Conservation (phyloP, 1,140 invertebrate species). For the Vanessa tameamea region DNA sequence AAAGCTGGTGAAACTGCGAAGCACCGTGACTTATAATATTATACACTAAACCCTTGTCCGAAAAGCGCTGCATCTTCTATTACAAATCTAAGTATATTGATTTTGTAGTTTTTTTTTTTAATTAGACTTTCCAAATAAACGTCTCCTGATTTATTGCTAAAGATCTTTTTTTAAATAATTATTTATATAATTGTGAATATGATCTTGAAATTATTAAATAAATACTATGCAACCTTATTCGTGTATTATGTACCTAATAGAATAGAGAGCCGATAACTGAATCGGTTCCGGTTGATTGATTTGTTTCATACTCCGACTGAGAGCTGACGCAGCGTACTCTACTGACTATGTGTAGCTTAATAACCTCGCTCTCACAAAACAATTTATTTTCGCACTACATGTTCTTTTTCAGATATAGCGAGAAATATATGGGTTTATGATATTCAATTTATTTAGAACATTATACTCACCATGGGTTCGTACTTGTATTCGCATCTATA, state of each 20-base stretch:
- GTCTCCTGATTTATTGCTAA: too few species aligned
- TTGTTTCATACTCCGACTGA: conserved; percentile 29
- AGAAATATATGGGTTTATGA: not conserved
- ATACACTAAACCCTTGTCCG: too few species aligned
- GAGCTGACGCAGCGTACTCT: conserved; percentile 26
- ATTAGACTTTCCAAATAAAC: too few species aligned
- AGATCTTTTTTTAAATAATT: too few species aligned
- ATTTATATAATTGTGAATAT: not conserved
- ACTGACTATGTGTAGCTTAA: conserved; percentile 17
- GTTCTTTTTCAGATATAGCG: not conserved
- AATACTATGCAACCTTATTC: not conserved
- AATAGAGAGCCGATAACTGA: conserved; percentile 40
- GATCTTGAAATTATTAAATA: not conserved
- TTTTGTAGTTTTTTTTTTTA: too few species aligned
- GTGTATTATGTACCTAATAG: conserved; percentile 12
- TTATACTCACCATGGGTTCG: too few species aligned
- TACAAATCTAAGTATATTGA: too few species aligned
- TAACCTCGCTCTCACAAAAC: conserved; percentile 2
- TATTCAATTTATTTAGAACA: not conserved
- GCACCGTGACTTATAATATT: too few species aligned
- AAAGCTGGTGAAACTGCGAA: too few species aligned
- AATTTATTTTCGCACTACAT: conserved; percentile 10
- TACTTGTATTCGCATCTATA: too few species aligned
- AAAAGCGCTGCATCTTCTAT: too few species aligned
- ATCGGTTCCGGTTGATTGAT: conserved; percentile 44